Conservation (phyloP, 2,113 vertebrate genomes). For the Catagonus wagneri region DNA sequence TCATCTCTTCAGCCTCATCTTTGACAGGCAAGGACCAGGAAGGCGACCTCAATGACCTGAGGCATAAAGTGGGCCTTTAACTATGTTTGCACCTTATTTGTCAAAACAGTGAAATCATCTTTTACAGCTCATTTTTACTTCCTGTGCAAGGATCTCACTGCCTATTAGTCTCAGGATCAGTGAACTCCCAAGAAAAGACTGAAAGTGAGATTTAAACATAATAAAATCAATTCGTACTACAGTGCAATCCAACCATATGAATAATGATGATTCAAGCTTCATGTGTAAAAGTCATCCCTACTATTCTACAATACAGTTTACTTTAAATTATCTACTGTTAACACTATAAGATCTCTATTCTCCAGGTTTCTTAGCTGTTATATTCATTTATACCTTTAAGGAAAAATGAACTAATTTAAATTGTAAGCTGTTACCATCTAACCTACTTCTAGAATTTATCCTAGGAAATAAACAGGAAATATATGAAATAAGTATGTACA, state of each 20-base stretch:
- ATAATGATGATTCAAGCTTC: background rate
- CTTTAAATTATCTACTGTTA: constrained; percentile 30
- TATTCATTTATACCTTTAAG: constrained; percentile 5
- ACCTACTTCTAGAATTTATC: constrained; percentile 34
- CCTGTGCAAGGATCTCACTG: background rate
- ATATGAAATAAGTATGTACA: background rate
- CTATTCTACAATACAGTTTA: background rate
- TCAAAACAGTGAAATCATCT: background rate
- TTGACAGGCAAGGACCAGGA: background rate
- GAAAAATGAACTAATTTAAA: constrained; percentile 25
- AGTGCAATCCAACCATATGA: background rate
- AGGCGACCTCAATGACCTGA: background rate
- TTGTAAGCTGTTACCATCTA: background rate
- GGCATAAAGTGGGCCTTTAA: background rate
- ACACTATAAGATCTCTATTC: background rate
- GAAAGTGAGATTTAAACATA: constrained; percentile 14
- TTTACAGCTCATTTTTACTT: background rate
- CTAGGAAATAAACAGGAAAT: background rate
- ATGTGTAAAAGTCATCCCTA: background rate
- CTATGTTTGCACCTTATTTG: background rate
- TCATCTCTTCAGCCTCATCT: background rate
- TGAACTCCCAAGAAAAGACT: background rate
- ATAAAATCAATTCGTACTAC: background rate
- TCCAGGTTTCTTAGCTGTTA: background rate
- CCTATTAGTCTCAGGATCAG: background rate